Evolutionary conservation across 1,140 invertebrate species (phyloP).

Genomic region (Grapholita molesta): DNA sequence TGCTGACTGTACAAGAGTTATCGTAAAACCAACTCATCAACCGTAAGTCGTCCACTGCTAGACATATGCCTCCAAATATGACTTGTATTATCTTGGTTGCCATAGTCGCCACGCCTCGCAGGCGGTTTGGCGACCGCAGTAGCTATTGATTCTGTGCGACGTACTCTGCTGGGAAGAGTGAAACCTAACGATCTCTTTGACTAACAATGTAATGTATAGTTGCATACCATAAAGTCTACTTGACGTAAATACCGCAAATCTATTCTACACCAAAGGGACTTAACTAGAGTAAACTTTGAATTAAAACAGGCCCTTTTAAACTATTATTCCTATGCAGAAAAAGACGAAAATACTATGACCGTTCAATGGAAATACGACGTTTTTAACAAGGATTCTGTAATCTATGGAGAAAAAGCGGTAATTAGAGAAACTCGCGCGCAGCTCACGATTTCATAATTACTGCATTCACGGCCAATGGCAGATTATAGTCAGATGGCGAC

Average conservation of each 20-base stretch:
- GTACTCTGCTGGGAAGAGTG: neutral
- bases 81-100: no score
- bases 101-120: no score
- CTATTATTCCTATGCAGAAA: neutral
- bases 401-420: neutral
- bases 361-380: neutral
- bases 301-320: neutral
- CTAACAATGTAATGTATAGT: neutral
- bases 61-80: no score
- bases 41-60: no score
- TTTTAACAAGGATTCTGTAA: neutral
- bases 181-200: neutral
- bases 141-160: no score
- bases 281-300: neutral
- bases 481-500: neutral
- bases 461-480: neutral
- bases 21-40: no score
- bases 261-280: neutral
- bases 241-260: neutral
- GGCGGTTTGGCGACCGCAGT: no score
- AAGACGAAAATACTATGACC: neutral
- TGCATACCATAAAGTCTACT: neutral
- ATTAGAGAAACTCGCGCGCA: neutral
- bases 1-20: no score
- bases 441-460: neutral